Evolutionary conservation across 2,797 vertebrate genomes (phyloP).

Genomic region (Cuniculus paca): DNA sequence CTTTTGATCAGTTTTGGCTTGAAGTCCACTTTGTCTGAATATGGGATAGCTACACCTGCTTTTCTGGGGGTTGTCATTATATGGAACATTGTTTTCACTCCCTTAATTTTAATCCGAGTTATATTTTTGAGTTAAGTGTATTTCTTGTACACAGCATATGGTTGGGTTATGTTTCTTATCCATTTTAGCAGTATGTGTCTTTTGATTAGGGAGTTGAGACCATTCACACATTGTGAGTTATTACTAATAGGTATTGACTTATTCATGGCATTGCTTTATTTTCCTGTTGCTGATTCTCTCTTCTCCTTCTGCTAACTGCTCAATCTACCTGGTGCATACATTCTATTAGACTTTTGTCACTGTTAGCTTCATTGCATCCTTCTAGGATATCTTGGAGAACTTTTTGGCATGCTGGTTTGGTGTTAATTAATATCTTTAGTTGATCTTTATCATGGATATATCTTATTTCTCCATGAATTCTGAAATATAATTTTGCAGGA

Average conservation of each 20-base stretch:
- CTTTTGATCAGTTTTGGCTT: too few relatives aligned
- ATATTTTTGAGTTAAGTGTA: too few relatives aligned
- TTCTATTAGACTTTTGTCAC: background rate
- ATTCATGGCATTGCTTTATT: background rate
- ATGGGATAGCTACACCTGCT: too few relatives aligned
- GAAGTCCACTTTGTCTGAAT: too few relatives aligned
- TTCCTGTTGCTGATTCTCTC: background rate
- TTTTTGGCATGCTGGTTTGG: background rate
- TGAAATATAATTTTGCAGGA: background rate
- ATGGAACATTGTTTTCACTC: too few relatives aligned
- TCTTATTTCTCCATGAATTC: background rate
- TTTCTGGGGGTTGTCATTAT: too few relatives aligned
- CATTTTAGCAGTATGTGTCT: too few relatives aligned
- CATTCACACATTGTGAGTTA: background rate
- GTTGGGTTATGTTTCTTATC: too few relatives aligned
- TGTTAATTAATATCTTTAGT: background rate
- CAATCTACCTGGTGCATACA: background rate
- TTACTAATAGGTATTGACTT: background rate
- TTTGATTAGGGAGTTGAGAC: too few relatives aligned
- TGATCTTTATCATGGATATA: background rate
- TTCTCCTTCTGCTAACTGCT: background rate
- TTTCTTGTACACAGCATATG: too few relatives aligned
- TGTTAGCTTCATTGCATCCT: background rate
- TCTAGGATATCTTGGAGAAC: background rate
- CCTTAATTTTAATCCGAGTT: too few relatives aligned